Conservation (phyloP, 2,888 invertebrate species). For the Aspidiotus destructor region DNA sequence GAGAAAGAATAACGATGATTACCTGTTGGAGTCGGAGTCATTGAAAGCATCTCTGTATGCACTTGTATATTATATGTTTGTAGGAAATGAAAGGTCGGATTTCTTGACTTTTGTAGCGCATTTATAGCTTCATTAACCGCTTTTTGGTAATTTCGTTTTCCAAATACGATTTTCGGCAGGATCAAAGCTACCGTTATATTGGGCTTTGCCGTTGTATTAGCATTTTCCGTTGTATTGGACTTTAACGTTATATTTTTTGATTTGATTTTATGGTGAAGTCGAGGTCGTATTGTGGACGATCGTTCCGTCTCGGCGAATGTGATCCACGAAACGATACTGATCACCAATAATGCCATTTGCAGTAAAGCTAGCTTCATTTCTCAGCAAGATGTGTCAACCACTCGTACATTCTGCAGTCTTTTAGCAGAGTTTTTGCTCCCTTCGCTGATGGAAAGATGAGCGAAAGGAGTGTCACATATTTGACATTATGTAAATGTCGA, state of each 20-base stretch:
- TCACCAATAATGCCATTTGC: not conserved
- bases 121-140: constrained; percentile 55
- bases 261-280: not conserved
- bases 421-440: no score
- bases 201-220: constrained; percentile 27
- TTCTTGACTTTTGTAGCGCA: constrained; percentile 50
- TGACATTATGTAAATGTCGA: no score
- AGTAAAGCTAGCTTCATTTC: constrained; percentile 17
- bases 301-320: not conserved
- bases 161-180: constrained; percentile 66
- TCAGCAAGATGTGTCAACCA: not conserved
- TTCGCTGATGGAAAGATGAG: no score
- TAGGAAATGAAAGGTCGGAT: constrained; percentile 49
- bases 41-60: constrained; percentile 55
- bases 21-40: constrained; percentile 69
- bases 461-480: no score
- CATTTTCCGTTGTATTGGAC: no score
- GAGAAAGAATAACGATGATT: constrained; percentile 31
- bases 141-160: constrained; percentile 57
- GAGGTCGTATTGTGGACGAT: not conserved
- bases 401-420: no score
- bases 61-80: constrained; percentile 55
- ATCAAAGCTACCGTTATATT: constrained; percentile 56
- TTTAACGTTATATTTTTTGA: constrained; percentile 41
- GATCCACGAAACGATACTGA: not conserved